A percentile compares a stretch with the other conserved stretches of the same genome.
These are phyloP conservation scores for Corvus hawaiiensis DNA, from an alignment of 2,113 vertebrate species.

Conservation along the genomic window DNA sequence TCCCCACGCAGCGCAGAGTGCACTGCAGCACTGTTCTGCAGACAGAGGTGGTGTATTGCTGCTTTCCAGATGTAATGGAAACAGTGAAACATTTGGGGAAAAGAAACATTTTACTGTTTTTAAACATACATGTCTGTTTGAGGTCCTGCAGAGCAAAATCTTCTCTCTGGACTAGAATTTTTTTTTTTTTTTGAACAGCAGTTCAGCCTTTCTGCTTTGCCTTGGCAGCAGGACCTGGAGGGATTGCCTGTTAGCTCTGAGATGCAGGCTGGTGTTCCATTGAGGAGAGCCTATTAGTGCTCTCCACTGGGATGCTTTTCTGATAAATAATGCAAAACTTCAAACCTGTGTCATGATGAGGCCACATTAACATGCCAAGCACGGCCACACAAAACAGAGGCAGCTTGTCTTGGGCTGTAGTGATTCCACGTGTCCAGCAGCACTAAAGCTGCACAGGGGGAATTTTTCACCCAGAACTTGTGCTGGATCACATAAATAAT, in stretches of 20 bases:
- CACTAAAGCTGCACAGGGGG: neutral
- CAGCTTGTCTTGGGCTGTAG: neutral
- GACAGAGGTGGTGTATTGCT: neutral
- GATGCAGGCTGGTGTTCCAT: neutral
- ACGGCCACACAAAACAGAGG: neutral
- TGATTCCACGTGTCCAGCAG: neutral
- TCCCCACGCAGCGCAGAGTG: accelerated
- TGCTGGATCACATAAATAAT: neutral
- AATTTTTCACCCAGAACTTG: neutral
- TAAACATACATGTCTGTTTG: neutral
- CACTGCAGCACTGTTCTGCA: neutral
- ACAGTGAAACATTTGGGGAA: neutral
- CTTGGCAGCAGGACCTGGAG: neutral
- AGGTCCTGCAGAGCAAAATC: neutral
- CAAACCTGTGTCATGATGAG: neutral
- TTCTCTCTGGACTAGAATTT: neutral
- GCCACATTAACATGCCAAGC: neutral
- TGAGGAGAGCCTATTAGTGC: neutral
- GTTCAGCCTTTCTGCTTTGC: neutral
- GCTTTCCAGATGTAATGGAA: neutral
- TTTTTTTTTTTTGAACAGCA: neutral
- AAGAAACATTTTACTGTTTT: neutral
- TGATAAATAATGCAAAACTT: neutral
- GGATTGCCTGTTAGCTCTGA: neutral
- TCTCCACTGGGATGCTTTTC: neutral